Evolutionary conservation across 1,140 invertebrate species (phyloP).

Genomic region (Brachionus asplanchnoidis): DNA sequence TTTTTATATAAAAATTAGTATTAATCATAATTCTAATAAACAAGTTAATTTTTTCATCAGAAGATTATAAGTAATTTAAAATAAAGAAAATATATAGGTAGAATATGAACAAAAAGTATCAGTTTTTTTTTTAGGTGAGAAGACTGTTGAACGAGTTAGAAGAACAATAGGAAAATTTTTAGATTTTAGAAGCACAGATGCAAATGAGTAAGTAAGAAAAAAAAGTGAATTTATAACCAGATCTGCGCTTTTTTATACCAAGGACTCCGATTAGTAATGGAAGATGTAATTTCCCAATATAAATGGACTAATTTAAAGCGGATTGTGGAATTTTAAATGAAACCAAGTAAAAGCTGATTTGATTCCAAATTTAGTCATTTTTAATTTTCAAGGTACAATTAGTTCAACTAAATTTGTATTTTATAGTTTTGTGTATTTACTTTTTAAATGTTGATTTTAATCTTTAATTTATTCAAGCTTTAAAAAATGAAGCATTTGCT

Average conservation of each 20-base stretch:
- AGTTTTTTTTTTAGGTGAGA: not conserved
- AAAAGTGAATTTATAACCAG: conserved; percentile 3
- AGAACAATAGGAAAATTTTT: not conserved
- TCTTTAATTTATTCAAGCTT: conserved; percentile 4
- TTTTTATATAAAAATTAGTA: not conserved
- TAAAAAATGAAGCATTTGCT: not conserved
- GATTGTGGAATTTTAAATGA: not conserved
- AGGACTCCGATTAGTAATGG: not conserved
- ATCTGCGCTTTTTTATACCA: not conserved
- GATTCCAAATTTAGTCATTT: not conserved
- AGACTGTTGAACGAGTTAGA: not conserved
- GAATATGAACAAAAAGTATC: not conserved
- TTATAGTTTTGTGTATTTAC: not conserved
- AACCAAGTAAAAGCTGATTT: not conserved
- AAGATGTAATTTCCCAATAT: not conserved
- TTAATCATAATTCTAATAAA: not conserved
- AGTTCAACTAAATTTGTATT: not conserved
- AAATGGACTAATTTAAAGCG: not conserved
- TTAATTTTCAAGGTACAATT: not conserved
- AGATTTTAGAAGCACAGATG: not conserved
- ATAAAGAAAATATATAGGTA: not conserved
- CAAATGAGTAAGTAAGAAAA: not conserved
- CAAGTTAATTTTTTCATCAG: not conserved
- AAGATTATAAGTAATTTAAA: not conserved
- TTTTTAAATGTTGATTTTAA: conserved; percentile 6